These are phyloP conservation scores for Protodeltote pygarga DNA, from an alignment of 2,888 invertebrate genomes.

Conservation along the genomic window DNA sequence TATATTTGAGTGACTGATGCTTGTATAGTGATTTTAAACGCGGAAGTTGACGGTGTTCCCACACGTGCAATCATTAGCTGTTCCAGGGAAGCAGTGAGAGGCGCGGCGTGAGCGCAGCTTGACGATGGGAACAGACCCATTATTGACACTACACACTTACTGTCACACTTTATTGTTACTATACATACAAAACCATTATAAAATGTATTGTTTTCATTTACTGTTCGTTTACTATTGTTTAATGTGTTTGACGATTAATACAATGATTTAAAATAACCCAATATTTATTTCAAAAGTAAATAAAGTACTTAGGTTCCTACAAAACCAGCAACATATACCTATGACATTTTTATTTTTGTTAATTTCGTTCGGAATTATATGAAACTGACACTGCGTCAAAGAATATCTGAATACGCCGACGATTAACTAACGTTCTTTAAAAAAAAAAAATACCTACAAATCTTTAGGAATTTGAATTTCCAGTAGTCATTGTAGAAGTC, in stretches of 20 bases:
- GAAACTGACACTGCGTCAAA: too few species aligned
- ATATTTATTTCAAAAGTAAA: too few species aligned
- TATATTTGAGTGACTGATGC: constrained; percentile 5
- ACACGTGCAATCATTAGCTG: constrained; percentile 76
- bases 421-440: constrained; percentile 5
- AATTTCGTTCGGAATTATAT: too few species aligned
- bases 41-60: constrained; percentile 71
- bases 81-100: constrained; percentile 65
- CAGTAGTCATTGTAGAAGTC: constrained; percentile 14
- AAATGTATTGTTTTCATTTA: neutral
- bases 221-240: constrained; percentile 13
- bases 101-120: constrained; percentile 30
- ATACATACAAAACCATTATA: constrained; percentile 21
- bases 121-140: constrained; percentile 67
- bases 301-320: too few species aligned
- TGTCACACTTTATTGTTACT: constrained; percentile 31
- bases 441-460: too few species aligned
- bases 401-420: too few species aligned
- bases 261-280: too few species aligned
- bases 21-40: constrained; percentile 37
- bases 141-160: constrained; percentile 58
- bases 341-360: too few species aligned
- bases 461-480: too few species aligned
- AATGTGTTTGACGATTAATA: neutral
- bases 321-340: too few species aligned